Conservation (phyloP, 2,888 invertebrate genomes). For the Colostygia pectinataria region DNA sequence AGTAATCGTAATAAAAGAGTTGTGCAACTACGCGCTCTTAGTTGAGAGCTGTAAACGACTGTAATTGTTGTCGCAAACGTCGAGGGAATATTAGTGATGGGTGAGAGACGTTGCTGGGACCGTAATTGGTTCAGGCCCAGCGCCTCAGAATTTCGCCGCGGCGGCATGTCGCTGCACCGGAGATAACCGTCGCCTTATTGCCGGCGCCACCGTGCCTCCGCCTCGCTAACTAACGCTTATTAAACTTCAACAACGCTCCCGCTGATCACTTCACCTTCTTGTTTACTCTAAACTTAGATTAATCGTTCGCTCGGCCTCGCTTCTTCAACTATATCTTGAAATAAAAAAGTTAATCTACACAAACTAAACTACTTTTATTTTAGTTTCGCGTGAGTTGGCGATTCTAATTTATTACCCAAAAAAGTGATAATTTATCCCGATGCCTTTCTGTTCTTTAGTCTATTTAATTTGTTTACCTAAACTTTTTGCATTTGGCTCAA, state of each 20-base stretch:
- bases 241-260: conserved; percentile 80
- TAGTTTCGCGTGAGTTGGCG: conserved; percentile 27
- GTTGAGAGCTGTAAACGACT: conserved; percentile 18
- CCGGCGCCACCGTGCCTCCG: conserved; percentile 58
- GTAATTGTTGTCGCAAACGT: conserved; percentile 33
- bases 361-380: conserved; percentile 27
- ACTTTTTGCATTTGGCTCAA: no score
- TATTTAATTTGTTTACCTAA: no score
- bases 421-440: conserved; percentile 23
- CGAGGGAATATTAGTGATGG: conserved; percentile 41
- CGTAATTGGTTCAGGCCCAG: conserved; percentile 52
- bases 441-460: not conserved
- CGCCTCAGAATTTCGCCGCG: conserved; percentile 21
- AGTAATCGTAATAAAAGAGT: no score
- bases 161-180: conserved; percentile 57
- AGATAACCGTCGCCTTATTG: conserved; percentile 76
- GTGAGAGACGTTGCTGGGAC: conserved; percentile 40
- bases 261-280: conserved; percentile 81
- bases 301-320: conserved; percentile 68
- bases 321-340: conserved; percentile 58
- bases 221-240: conserved; percentile 79
- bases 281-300: conserved; percentile 81
- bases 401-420: conserved; percentile 28
- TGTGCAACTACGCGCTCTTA: conserved; percentile 3
- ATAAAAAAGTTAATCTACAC: conserved; percentile 43